phyloP scores from a whole-genome alignment of 2,797 vertebrate species.

The Sciurus carolinensis region DNA sequence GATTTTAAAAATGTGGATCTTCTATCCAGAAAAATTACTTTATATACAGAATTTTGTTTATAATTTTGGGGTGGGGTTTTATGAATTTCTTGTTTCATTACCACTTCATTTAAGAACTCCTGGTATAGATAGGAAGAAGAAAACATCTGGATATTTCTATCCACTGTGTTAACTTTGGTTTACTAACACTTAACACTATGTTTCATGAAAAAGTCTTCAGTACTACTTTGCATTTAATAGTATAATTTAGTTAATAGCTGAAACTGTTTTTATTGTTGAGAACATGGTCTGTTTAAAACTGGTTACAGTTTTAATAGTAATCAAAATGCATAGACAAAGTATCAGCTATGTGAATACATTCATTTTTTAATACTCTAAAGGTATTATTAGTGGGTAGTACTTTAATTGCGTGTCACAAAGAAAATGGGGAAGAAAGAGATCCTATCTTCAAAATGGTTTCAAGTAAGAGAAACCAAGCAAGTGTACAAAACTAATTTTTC shows the following conservation, averaged over 20 bases:
- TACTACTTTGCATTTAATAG: not conserved
- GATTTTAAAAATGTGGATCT: not conserved
- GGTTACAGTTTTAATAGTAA: not conserved
- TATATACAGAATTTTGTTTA: conserved; percentile 53
- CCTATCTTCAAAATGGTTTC: conserved; percentile 23
- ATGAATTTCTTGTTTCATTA: not conserved
- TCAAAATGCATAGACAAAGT: not conserved
- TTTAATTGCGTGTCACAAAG: conserved; percentile 30
- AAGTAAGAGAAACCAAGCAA: conserved; percentile 20
- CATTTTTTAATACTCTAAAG: not conserved
- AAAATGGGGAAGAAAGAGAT: conserved; percentile 15
- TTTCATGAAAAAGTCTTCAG: not conserved
- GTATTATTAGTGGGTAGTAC: conserved; percentile 9
- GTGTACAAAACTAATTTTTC: not conserved
- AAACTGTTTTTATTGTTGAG: not conserved
- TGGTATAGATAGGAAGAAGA: not conserved
- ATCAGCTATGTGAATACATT: not conserved
- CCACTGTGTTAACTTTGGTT: conserved; percentile 19
- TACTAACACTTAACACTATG: not conserved
- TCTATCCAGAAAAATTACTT: conserved; percentile 32
- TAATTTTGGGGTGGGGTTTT: not conserved
- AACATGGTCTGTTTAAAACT: not conserved
- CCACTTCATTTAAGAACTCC: conserved; percentile 10
- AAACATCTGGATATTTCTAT: not conserved
- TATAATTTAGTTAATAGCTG: conserved; percentile 7